Base-by-base conservation (phyloP, 2,113 vertebrate genomes). In the Collichthys lucidus region DNA sequence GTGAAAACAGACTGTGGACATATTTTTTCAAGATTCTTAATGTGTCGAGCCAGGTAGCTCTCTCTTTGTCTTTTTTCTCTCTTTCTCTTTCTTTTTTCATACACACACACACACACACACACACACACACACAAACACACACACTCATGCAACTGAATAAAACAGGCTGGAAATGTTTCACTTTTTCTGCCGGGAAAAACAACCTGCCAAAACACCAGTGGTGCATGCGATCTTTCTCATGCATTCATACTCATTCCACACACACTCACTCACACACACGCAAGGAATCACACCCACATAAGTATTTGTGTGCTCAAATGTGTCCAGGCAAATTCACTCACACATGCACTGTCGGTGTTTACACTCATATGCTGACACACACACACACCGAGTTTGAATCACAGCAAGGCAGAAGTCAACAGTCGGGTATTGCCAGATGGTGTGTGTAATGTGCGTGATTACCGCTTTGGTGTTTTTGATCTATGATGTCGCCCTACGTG, bases 391-490 rank as follows among this genome's bases (percentile, higher is more conserved):
- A 80, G 80, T 70, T 78, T 81, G 57, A 79, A 83, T 87, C 60
- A 82, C 72, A 86, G 57, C 0, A 19, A 86, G 50, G 64, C 85
- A 76, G 64, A 80, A 89, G 83, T 92, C 78, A 84, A 80, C 77
- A 85, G 24, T 56, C 35, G 53, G 79, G 16, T 80, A 64, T 67
- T 84, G 77, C 83, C 88, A 92, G 88, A 89, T 92, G 85, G 83
- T 82, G 78, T 82, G 83, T 86, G 80, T 86, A 83, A 82, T 82
- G 73, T 85, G 87, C 77, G 83, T 86, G 86, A 85, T 88, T 82
- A 80, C 85, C 4, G 55, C 83, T 86, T 81, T 82, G 80, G 80
- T 88, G 82, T 74, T 85, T 84, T 81, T 89, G 65, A 83, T 88
- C 63, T 77, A 60, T 24, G 57, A 56, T 59, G 70, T 55, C 66